Evolutionary conservation across 2,797 vertebrate genomes (phyloP), one percentile per base, ranked within the genome.

Genomic region (Phyllotis vaccarum): DNA sequence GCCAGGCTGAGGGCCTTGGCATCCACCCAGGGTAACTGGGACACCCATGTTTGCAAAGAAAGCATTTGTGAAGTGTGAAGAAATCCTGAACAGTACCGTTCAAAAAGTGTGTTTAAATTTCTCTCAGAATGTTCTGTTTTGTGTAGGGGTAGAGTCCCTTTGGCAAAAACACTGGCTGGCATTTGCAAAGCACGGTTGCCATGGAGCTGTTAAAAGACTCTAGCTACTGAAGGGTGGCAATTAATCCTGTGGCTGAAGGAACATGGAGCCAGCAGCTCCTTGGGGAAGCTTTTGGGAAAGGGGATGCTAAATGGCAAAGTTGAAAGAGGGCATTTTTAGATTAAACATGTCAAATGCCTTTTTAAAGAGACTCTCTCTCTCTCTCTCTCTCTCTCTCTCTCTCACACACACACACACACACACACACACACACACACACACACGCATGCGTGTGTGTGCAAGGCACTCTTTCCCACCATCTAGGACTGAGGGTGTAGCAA

Each of bases 11-110:
- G 94, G 97, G 96, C 96, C 94, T 97, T 97, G 97, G 97, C 96
- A 76, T 70, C 13, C 0, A 62, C 91, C 97, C 97, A 90, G 95
- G 95, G 94, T 87, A 89, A 96, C 95, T 95, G 96, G 97, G 97
- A 95, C 93, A 82, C 91, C 92, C 97, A 31, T 96, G 96, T 97
- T 97, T 95, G 95, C 96, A 97, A 91, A 96, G 96, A 92, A 90
- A 95, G 97, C 86, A 11, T 85, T 87, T 95, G 96, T 52, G 75
- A 95, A 93, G 97, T 94, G 96, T 94, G 97, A 97, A 95, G 96
- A 94, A 91, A 90, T 72, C 86, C 54, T 86, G 91, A 95, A 72
- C 83, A 60, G 95, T 9, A 37, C 91, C 5, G 31, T 85, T 96
- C 94, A 94, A 56, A 96, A 81, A 74, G 93, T 81, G 94, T 95